phyloP scores from a whole-genome alignment of 2,797 vertebrate genomes.

The Pitangus sulphuratus region DNA sequence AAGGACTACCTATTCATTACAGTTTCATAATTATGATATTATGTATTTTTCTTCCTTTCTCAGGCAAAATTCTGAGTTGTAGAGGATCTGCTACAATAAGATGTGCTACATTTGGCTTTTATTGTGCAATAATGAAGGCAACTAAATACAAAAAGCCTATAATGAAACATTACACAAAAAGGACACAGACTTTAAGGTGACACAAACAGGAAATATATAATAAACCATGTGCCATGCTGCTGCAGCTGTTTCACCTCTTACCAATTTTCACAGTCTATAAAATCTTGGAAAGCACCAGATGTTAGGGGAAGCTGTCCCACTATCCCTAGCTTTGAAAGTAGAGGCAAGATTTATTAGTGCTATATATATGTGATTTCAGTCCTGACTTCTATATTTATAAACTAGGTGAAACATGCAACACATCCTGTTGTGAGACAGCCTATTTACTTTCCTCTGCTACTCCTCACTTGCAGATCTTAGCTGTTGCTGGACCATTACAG shows the following conservation, averaged over 20 bases:
- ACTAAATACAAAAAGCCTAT: neutral
- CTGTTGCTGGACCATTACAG: neutral
- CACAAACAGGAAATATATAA: slow-evolving; percentile 24
- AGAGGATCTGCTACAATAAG: neutral
- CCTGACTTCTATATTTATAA: slow-evolving; percentile 46
- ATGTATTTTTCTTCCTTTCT: neutral
- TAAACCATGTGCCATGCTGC: neutral
- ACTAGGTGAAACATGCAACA: slow-evolving; percentile 17
- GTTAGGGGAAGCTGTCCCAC: slow-evolving; percentile 31
- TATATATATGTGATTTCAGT: slow-evolving; percentile 40
- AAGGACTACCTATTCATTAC: neutral
- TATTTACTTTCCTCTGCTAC: neutral
- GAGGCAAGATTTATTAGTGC: slow-evolving; percentile 52
- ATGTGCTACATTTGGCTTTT: neutral
- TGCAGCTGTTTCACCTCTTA: slow-evolving; percentile 21
- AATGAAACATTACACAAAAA: neutral
- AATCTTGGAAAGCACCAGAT: slow-evolving; percentile 56
- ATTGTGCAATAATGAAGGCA: neutral
- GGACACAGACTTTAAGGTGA: slow-evolving; percentile 8
- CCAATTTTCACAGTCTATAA: slow-evolving; percentile 62
- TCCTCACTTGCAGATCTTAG: neutral
- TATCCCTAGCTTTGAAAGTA: slow-evolving; percentile 40
- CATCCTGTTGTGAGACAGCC: neutral
- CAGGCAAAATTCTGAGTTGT: neutral
- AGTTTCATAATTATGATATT: neutral